Evolutionary conservation across 2,888 invertebrate genomes (phyloP).

Genomic region (Stenodera caucasica): DNA sequence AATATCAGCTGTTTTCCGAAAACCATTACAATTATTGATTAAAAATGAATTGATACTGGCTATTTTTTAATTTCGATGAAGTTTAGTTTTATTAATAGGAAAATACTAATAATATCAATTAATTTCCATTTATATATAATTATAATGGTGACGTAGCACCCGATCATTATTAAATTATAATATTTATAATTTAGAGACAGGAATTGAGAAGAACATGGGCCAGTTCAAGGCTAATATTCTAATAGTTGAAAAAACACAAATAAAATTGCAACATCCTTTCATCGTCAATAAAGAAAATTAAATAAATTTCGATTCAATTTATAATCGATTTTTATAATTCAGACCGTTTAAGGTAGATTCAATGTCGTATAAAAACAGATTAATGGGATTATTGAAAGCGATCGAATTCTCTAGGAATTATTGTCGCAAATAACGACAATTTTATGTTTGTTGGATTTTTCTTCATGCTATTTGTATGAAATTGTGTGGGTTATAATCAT

Average conservation of each 20-base stretch:
- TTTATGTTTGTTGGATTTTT: too few species aligned
- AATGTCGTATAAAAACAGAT: conserved; percentile 19
- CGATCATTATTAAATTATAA: neutral
- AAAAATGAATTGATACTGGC: too few species aligned
- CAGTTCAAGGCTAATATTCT: neutral
- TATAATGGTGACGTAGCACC: neutral
- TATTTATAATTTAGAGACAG: neutral
- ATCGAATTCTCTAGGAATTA: conserved; percentile 12
- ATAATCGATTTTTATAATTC: too few species aligned
- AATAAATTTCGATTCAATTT: too few species aligned
- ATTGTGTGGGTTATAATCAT: conserved; percentile 3
- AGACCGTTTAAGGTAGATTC: conserved; percentile 17
- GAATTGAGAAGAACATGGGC: neutral
- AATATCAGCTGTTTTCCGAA: too few species aligned
- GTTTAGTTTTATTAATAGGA: conserved; percentile 27
- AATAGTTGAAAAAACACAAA: neutral
- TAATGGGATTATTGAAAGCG: conserved; percentile 12
- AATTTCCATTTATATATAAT: conserved; percentile 18
- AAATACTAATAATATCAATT: conserved; percentile 19
- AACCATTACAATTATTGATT: too few species aligned
- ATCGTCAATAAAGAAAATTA: too few species aligned
- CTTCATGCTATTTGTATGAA: neutral
- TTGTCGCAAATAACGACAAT: neutral
- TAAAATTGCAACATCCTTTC: too few species aligned
- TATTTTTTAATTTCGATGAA: too few species aligned